Evolutionary conservation across 1,140 invertebrate species (phyloP).

Genomic region (Cataglyphis hispanica): DNA sequence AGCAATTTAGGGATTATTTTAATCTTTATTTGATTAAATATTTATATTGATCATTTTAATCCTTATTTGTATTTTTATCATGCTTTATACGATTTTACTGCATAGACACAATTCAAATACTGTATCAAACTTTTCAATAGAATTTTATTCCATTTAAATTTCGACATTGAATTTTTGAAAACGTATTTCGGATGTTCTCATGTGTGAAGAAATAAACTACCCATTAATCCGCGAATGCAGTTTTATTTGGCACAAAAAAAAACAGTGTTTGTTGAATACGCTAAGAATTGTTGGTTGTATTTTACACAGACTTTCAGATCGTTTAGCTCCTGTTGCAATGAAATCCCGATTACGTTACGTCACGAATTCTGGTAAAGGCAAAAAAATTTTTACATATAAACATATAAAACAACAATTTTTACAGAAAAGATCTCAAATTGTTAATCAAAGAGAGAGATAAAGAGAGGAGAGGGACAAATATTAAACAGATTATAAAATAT

Average conservation of each 20-base stretch:
- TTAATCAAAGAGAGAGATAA: background rate
- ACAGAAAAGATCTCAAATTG: background rate
- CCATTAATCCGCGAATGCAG: background rate
- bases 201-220: background rate
- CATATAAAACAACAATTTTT: background rate
- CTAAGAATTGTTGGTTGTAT: slow-evolving; percentile 21
- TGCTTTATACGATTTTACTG: background rate
- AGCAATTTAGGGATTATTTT: background rate
- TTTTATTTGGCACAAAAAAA: background rate
- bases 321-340: background rate
- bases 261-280: background rate
- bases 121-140: background rate
- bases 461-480: background rate
- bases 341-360: slow-evolving; percentile 10
- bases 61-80: background rate
- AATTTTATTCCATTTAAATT: slow-evolving; percentile 43
- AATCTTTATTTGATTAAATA: background rate
- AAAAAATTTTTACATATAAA: background rate
- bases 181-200: slow-evolving; percentile 18
- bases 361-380: background rate
- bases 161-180: background rate
- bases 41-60: background rate
- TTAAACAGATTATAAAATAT: background rate
- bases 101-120: background rate
- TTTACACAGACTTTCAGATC: slow-evolving; percentile 11